Percentiles rank a stretch among this genome's conserved stretches.
Conservation (phyloP, 2,888 invertebrate species). For the Mechanitis mazaeus region DNA sequence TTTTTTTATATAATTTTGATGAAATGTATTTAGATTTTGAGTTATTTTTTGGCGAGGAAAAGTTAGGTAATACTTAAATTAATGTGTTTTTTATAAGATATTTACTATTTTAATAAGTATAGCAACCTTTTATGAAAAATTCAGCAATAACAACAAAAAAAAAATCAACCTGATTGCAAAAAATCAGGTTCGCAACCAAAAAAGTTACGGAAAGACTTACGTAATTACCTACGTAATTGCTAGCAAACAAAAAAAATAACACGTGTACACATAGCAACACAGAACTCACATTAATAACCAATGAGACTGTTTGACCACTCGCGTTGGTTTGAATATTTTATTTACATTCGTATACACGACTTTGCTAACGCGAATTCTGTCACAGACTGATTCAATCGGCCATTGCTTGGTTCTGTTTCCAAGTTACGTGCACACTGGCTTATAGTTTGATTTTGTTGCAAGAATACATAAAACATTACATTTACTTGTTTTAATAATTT, state of each 20-base stretch:
- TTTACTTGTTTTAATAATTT: not conserved
- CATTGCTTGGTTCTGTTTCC: constrained; percentile 9
- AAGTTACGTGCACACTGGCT: constrained; percentile 8
- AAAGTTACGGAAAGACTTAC: not conserved
- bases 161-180: no score
- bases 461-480: no score
- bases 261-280: constrained; percentile 5
- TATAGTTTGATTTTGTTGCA: not conserved
- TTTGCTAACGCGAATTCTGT: constrained; percentile 4
- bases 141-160: no score
- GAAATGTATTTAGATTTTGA: no score
- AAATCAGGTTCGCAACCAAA: not conserved
- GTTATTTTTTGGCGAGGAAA: no score
- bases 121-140: no score
- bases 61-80: no score
- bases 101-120: no score
- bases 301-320: constrained; percentile 5
- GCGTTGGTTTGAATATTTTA: not conserved
- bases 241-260: not conserved
- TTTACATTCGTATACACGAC: constrained; percentile 7
- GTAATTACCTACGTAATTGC: not conserved
- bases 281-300: constrained; percentile 13
- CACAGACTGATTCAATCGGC: constrained; percentile 3
- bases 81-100: no score
- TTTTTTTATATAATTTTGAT: not conserved